phyloP scores from a whole-genome alignment of 2,113 vertebrate species.

The Psittacara wagleri region DNA sequence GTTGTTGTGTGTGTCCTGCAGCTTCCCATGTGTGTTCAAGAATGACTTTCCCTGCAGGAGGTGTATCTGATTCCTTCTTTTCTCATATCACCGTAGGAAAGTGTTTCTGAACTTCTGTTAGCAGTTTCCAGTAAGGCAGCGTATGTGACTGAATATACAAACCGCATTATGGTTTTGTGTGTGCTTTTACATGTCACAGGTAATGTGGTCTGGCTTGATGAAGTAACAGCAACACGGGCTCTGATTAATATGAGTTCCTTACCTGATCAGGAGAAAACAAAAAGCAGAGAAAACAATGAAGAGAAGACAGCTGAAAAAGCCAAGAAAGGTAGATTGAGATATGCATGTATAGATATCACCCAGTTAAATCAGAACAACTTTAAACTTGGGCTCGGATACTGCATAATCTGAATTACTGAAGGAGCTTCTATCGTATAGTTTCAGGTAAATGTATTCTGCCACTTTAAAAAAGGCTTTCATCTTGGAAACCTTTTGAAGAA shows the following conservation, averaged over 20 bases:
- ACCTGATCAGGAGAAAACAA: conserved; percentile 77
- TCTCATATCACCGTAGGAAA: not conserved
- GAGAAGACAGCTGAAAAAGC: conserved; percentile 69
- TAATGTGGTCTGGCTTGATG: conserved; percentile 98
- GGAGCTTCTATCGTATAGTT: conserved; percentile 67
- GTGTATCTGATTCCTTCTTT: not conserved
- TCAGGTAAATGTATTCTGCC: conserved; percentile 72
- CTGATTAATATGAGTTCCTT: conserved; percentile 91
- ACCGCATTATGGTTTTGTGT: conserved; percentile 3
- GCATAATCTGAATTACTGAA: conserved; percentile 62
- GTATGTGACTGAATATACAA: not conserved
- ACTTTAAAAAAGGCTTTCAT: conserved; percentile 72
- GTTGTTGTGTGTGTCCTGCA: not conserved
- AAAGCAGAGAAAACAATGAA: conserved; percentile 66
- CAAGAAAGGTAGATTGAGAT: conserved; percentile 79
- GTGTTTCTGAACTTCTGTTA: not conserved
- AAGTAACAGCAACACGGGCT: conserved; percentile 89
- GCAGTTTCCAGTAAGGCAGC: not conserved
- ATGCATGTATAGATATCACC: not conserved
- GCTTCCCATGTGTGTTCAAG: not conserved
- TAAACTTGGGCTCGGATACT: conserved; percentile 30
- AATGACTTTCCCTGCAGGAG: not conserved
- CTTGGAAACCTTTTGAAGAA: conserved; percentile 73
- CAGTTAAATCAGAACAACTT: not conserved
- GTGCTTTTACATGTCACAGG: conserved; percentile 74